Percentiles rank a stretch among this genome's conserved stretches.
phyloP scores from a whole-genome alignment of 2,888 invertebrate species.

The Macroteleia sp. region DNA sequence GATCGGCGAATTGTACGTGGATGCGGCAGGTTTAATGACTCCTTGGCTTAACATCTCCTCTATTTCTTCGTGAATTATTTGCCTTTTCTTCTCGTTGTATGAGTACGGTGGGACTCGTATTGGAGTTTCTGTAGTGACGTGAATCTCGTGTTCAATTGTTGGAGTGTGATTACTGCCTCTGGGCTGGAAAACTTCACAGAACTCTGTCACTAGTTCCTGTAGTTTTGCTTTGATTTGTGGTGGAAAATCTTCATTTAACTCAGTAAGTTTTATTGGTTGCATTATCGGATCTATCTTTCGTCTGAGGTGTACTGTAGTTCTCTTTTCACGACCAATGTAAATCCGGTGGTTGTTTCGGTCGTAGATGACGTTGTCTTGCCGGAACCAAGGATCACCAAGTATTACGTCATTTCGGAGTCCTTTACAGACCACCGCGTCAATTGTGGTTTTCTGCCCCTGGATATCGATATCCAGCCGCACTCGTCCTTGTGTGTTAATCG shows the following conservation, averaged over 20 bases:
- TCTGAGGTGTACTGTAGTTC: not conserved
- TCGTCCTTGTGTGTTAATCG: not conserved
- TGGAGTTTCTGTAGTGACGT: not conserved
- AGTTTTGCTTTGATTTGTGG: not conserved
- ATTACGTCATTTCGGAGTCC: conserved; percentile 12
- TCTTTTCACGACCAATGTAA: not conserved
- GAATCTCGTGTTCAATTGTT: not conserved
- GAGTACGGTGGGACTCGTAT: not conserved
- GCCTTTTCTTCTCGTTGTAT: not conserved
- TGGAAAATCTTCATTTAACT: not conserved
- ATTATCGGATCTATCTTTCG: no score
- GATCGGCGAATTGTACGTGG: not conserved
- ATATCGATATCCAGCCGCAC: not conserved
- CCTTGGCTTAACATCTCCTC: not conserved
- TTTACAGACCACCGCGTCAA: conserved; percentile 12
- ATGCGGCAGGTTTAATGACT: conserved; percentile 10
- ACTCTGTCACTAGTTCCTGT: not conserved
- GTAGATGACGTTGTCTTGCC: conserved; percentile 7
- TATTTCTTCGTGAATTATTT: not conserved
- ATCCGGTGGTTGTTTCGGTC: not conserved
- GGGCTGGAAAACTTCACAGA: not conserved
- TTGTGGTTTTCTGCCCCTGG: not conserved
- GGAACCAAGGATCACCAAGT: conserved; percentile 31
- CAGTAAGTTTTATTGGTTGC: not conserved
- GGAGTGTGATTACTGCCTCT: no score